These are phyloP conservation scores for Micromys minutus DNA, from an alignment of 2,113 vertebrate species.

Conservation along the genomic window DNA sequence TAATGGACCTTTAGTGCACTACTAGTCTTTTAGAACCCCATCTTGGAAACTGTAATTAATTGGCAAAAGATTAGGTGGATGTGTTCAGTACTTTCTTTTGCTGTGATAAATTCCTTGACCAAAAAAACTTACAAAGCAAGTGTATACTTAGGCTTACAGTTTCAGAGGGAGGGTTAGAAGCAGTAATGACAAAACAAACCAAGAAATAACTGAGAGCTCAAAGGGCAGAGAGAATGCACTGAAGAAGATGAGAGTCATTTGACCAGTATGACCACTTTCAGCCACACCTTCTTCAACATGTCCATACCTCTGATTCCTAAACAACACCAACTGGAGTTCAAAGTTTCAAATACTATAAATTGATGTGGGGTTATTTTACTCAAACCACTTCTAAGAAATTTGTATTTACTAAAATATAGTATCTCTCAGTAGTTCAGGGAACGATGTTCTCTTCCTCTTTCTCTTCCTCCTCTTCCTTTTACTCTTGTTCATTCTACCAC, in stretches of 20 bases:
- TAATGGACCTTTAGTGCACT: rapidly evolving
- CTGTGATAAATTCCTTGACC: neutral
- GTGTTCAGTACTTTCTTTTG: neutral
- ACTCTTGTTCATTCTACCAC: too few species aligned
- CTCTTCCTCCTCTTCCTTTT: too few species aligned
- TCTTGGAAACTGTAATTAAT: neutral
- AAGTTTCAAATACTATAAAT: neutral
- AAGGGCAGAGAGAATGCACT: neutral
- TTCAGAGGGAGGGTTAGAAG: neutral
- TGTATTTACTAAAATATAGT: neutral
- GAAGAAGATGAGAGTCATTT: too few species aligned
- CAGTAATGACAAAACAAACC: neutral
- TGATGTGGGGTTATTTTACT: neutral
- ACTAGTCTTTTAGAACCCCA: neutral
- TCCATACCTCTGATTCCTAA: neutral
- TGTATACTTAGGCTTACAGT: neutral
- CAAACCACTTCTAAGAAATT: neutral
- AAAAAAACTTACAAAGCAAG: neutral
- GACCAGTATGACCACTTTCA: neutral
- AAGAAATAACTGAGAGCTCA: neutral
- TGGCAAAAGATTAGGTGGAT: neutral
- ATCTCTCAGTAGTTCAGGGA: neutral
- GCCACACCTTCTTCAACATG: neutral
- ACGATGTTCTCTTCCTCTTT: too few species aligned
- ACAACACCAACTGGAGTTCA: neutral